Percentiles rank a stretch among this genome's conserved stretches.
Conservation (phyloP, 2,888 invertebrate genomes). For the Creontiades dilutus region DNA sequence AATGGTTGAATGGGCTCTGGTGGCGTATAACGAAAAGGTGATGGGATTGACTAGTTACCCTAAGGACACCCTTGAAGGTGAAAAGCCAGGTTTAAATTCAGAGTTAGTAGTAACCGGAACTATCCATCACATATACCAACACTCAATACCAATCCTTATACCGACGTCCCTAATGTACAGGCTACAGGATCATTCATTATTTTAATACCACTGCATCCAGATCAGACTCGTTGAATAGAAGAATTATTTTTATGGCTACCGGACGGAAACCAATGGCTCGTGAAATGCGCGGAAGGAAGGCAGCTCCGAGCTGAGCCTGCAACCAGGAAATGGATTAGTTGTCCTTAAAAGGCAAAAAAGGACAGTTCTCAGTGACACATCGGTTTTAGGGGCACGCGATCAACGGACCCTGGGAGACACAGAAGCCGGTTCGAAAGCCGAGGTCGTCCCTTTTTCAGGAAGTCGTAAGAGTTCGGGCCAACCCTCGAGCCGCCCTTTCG, state of each 20-base stretch:
- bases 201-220: background rate
- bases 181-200: too few species aligned
- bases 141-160: too few species aligned
- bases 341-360: constrained; percentile 49
- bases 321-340: constrained; percentile 64
- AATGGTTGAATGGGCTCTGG: too few species aligned
- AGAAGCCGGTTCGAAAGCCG: background rate
- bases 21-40: too few species aligned
- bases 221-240: background rate
- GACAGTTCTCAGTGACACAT: constrained; percentile 39
- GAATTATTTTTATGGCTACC: too few species aligned
- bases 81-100: too few species aligned
- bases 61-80: too few species aligned
- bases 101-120: too few species aligned
- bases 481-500: constrained; percentile 8
- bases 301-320: constrained; percentile 42
- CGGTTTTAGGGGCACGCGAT: constrained; percentile 8
- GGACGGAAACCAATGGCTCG: constrained; percentile 41
- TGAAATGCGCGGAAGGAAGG: constrained; percentile 64
- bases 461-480: constrained; percentile 55
- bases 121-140: too few species aligned
- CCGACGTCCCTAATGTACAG: too few species aligned
- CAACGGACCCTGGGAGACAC: constrained; percentile 19
- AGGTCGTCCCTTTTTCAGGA: constrained; percentile 37
- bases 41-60: too few species aligned